Evolutionary conservation across 2,797 vertebrate species (phyloP).

Genomic region (Tangara arthus): DNA sequence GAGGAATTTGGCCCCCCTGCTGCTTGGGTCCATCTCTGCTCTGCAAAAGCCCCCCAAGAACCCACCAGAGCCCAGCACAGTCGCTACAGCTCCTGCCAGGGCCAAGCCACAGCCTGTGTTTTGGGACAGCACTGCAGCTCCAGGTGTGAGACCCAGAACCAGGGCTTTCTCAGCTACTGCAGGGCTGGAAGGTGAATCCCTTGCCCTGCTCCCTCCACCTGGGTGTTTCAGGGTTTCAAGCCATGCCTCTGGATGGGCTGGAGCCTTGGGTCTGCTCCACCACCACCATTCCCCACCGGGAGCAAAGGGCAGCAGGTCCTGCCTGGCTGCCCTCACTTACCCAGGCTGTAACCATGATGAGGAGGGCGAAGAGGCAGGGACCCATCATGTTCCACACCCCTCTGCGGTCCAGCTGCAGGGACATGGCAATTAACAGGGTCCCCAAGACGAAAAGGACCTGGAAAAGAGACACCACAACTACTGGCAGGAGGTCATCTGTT

Average conservation of each 20-base stretch:
- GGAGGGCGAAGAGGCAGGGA: slow-evolving; percentile 84
- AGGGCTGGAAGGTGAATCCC: background rate
- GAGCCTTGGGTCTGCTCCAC: background rate
- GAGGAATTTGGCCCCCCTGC: background rate
- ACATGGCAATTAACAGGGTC: slow-evolving; percentile 91
- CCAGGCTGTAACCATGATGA: slow-evolving; percentile 77
- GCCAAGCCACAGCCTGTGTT: fast-evolving
- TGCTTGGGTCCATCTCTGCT: background rate
- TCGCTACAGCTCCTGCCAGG: background rate
- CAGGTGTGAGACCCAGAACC: background rate
- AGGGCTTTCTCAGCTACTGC: background rate
- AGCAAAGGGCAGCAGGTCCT: background rate
- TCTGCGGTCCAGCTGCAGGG: slow-evolving; percentile 91
- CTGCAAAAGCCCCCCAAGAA: background rate
- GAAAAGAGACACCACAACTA: background rate
- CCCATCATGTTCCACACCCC: slow-evolving; percentile 95
- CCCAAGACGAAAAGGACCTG: slow-evolving; percentile 88
- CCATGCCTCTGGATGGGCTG: background rate
- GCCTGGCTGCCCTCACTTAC: slow-evolving; percentile 61
- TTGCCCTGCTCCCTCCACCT: background rate
- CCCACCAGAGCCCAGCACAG: background rate
- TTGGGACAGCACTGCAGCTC: background rate
- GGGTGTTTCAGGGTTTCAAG: background rate
- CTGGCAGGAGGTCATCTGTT: background rate
- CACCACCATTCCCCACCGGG: background rate